Conservation (phyloP, 2,888 invertebrate species). For the Oxycera nigricornis region DNA sequence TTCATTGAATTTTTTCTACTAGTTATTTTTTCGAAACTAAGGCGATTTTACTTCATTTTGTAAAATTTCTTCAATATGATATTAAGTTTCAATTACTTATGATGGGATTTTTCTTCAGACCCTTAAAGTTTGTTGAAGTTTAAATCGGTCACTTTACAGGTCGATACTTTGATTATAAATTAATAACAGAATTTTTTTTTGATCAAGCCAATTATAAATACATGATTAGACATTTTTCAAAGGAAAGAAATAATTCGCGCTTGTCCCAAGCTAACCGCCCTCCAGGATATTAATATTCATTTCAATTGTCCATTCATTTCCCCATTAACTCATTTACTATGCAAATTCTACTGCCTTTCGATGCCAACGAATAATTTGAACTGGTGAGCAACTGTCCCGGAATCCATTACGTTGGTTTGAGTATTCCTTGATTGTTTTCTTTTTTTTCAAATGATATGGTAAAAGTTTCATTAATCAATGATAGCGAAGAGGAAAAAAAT, state of each 20-base stretch:
- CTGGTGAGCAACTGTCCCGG: not conserved
- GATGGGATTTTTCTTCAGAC: too few relatives aligned
- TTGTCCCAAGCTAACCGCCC: not conserved
- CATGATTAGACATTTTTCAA: not conserved
- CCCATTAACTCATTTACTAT: not conserved
- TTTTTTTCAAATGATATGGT: not conserved
- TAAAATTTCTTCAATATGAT: too few relatives aligned
- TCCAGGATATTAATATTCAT: not conserved
- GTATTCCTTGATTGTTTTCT: not conserved
- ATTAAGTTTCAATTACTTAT: too few relatives aligned
- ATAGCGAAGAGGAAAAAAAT: slow-evolving; percentile 1
- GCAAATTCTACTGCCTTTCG: not conserved
- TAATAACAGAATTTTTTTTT: too few relatives aligned
- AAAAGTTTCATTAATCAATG: slow-evolving; percentile 12
- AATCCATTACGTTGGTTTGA: not conserved
- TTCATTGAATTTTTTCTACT: too few relatives aligned
- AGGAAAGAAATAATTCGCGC: not conserved
- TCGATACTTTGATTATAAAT: too few relatives aligned
- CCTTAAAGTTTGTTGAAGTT: too few relatives aligned
- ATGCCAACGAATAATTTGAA: not conserved
- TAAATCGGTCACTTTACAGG: too few relatives aligned
- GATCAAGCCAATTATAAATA: too few relatives aligned
- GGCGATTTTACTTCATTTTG: too few relatives aligned
- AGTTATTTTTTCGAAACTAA: too few relatives aligned
- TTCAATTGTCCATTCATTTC: not conserved